Evolutionary conservation across 1,140 invertebrate genomes (phyloP).

Genomic region (Drosophila pachea): DNA sequence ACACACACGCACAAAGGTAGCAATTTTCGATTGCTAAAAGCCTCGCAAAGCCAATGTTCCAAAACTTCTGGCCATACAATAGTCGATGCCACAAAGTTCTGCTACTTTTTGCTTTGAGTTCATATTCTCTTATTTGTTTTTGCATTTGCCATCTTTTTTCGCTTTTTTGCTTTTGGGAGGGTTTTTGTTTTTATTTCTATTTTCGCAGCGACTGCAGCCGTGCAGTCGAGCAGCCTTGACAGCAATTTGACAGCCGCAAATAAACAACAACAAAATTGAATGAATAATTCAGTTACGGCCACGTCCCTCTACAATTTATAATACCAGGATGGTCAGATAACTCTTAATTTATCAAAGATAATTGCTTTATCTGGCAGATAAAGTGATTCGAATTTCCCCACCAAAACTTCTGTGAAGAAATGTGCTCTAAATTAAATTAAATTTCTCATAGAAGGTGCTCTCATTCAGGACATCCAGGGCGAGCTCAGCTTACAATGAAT

Average conservation of each 20-base stretch:
- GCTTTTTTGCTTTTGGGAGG: constrained; percentile 2
- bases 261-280: constrained; percentile 45
- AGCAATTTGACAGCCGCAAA: constrained; percentile 71
- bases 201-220: constrained; percentile 28
- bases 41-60: constrained; percentile 40
- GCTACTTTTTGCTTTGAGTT: constrained; percentile 37
- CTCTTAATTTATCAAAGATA: not conserved
- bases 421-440: no score
- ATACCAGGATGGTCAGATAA: not conserved
- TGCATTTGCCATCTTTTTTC: constrained; percentile 16
- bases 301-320: constrained; percentile 7
- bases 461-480: no score
- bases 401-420: no score
- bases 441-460: no score
- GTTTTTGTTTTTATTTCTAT: constrained; percentile 8
- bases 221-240: constrained; percentile 49
- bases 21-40: constrained; percentile 37
- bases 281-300: constrained; percentile 11
- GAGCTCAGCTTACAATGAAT: no score
- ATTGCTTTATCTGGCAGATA: not conserved
- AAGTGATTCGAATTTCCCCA: no score
- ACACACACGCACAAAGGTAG: constrained; percentile 22
- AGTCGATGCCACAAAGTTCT: constrained; percentile 27
- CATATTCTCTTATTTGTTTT: no score
- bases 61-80: constrained; percentile 44